These are phyloP conservation scores for Halictus rubicundus DNA, from an alignment of 1,140 invertebrate species.

Conservation along the genomic window DNA sequence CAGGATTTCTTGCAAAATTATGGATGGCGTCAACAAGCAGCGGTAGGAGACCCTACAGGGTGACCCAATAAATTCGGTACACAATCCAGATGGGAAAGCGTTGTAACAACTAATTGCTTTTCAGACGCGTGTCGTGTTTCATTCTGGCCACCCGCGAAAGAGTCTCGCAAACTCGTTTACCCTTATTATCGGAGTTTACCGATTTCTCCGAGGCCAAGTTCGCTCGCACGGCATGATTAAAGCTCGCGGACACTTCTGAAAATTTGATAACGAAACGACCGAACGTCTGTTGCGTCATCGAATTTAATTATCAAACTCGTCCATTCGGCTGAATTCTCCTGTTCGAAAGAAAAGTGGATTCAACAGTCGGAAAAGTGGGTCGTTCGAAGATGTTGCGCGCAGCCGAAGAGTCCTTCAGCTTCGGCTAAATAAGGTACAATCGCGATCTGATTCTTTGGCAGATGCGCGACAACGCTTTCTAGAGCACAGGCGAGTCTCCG, in stretches of 20 bases:
- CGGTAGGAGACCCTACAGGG: neutral
- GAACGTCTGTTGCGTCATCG: neutral
- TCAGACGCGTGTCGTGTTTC: neutral
- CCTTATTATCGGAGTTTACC: neutral
- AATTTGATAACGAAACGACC: slow-evolving; percentile 11
- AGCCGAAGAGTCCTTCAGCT: neutral
- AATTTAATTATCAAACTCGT: neutral
- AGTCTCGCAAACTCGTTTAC: neutral
- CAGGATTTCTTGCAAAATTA: neutral
- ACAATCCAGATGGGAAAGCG: neutral
- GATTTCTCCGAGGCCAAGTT: neutral
- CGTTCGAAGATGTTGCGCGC: neutral
- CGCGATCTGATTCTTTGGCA: neutral
- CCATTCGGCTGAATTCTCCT: neutral
- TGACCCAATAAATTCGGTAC: neutral
- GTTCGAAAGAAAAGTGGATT: neutral
- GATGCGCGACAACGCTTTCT: too few relatives aligned
- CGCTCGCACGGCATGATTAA: too few relatives aligned
- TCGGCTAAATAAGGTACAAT: neutral
- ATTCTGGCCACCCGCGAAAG: neutral
- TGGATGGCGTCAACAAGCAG: neutral
- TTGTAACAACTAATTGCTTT: neutral
- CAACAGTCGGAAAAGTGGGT: neutral
- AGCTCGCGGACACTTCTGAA: neutral
- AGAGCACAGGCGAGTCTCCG: too few relatives aligned